Base-by-base conservation (phyloP, 1,140 invertebrate species). In the Drosophila baimaii region DNA sequence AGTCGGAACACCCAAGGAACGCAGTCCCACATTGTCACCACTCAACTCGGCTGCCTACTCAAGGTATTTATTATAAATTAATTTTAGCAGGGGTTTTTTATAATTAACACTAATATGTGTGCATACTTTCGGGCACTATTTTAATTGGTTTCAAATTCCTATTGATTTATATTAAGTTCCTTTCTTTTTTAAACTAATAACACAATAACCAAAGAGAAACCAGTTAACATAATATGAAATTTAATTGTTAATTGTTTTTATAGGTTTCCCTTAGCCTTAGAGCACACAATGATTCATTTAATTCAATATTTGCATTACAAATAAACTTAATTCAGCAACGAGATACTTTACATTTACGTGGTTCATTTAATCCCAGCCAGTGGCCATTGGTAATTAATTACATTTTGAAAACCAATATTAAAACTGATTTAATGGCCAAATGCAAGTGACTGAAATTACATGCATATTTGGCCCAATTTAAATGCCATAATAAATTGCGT, bases 1-100 rank as follows among this genome's bases (percentile, higher is more conserved):
- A 94, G 95, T 95, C 72, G 96, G 95, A 68, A 96, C 95, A 19
- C 95, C 96, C n/a, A 95, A 96, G 83, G 96, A 97, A 85, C 96
- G 95, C 92, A 97, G 95, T 84, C 96, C 96, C 5, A 96, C 96
- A 41, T 91, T 97, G 68, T 96, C 96, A 56, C 96, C 96, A 15
- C 93, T 96, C 73, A 96, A 96, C 88, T 94, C 94, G 4, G 95
- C 95, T 51, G 95, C 95, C 15, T 96, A 97, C 89, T 95, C 95
- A 39, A 94, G 96, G 90, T 96, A 96, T 41, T 49, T 21, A 6
- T n/a, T n/a, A n/a, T n/a, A n/a, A n/a, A n/a, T n/a, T n/a, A n/a
- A n/a, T n/a, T n/a, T n/a, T n/a, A n/a, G n/a, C n/a, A n/a, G n/a
- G n/a, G n/a, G n/a, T n/a, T n/a, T n/a, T n/a, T n/a, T n/a, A n/a